These are phyloP conservation scores for Nomada goodeniana DNA, from an alignment of 2,888 invertebrate genomes.

Conservation along the genomic window DNA sequence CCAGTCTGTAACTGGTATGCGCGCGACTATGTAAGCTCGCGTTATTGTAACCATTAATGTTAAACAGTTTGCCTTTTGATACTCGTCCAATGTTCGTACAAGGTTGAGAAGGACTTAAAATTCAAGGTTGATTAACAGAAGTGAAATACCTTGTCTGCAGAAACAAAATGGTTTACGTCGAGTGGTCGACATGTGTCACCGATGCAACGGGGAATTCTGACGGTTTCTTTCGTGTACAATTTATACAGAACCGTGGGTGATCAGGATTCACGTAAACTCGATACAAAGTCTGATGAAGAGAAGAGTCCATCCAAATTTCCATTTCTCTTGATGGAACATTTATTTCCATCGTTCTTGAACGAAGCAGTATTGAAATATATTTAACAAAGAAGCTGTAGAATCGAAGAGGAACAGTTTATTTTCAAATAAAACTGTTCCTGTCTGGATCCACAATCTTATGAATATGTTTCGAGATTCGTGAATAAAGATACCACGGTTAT, in stretches of 20 bases:
- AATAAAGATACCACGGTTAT: too few relatives aligned
- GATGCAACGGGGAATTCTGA: slow-evolving; percentile 18
- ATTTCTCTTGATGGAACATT: neutral
- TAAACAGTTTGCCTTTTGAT: slow-evolving; percentile 25
- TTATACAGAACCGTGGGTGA: neutral
- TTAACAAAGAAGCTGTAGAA: neutral
- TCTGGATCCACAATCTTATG: too few relatives aligned
- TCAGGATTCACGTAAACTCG: neutral
- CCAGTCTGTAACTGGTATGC: neutral
- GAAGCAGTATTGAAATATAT: neutral
- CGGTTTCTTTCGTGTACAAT: slow-evolving; percentile 7
- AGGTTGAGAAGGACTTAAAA: neutral
- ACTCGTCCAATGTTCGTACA: slow-evolving; percentile 3
- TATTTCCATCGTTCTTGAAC: neutral
- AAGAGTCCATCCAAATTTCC: neutral
- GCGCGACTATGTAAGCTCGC: slow-evolving; percentile 24
- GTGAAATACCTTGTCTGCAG: slow-evolving; percentile 2
- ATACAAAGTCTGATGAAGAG: neutral
- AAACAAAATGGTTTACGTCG: slow-evolving; percentile 1
- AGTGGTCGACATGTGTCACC: slow-evolving; percentile 2
- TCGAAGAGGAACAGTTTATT: neutral
- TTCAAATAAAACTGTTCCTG: neutral
- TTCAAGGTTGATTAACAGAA: neutral
- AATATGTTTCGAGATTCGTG: too few relatives aligned
- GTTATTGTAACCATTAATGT: slow-evolving; percentile 34